These are phyloP conservation scores for Sinotaia quadrata DNA, from an alignment of 2,888 invertebrate genomes.

Conservation along the genomic window DNA sequence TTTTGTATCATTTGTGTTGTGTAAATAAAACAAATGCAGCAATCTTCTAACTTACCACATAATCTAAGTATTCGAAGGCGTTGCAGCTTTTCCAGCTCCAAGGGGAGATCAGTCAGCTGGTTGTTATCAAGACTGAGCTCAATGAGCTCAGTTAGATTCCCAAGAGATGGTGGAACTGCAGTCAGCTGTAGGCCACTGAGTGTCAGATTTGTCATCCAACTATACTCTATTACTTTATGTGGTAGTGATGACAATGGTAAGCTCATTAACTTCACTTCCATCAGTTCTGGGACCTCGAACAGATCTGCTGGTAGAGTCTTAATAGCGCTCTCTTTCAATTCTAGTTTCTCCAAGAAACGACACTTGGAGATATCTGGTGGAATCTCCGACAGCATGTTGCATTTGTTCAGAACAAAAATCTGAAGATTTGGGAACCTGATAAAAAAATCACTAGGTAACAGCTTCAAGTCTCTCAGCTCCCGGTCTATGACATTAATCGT, in stretches of 20 bases:
- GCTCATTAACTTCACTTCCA: conserved; percentile 12
- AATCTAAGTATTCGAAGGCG: conserved; percentile 52
- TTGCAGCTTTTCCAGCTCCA: conserved; percentile 48
- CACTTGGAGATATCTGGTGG: conserved; percentile 48
- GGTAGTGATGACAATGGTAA: conserved; percentile 40
- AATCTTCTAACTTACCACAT: conserved; percentile 44
- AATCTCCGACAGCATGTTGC: conserved; percentile 32
- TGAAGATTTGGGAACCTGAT: conserved; percentile 48
- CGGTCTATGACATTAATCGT: conserved; percentile 48
- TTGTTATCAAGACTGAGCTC: conserved; percentile 58
- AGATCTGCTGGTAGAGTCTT: conserved; percentile 47
- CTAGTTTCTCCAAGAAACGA: conserved; percentile 45
- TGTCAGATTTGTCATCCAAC: conserved; percentile 47
- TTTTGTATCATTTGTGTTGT: too few relatives aligned
- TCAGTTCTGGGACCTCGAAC: conserved; percentile 26
- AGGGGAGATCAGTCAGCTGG: conserved; percentile 56
- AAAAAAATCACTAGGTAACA: conserved; percentile 51
- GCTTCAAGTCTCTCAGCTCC: conserved; percentile 34
- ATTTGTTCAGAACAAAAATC: conserved; percentile 18
- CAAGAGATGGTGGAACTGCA: conserved; percentile 52
- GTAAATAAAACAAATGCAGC: too few relatives aligned
- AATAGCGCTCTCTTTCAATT: conserved; percentile 44
- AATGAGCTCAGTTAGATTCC: conserved; percentile 46
- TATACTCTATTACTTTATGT: conserved; percentile 40
- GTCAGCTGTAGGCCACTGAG: conserved; percentile 54